These are phyloP conservation scores for Epinephelus fuscoguttatus DNA, from an alignment of 2,113 vertebrate genomes.

Conservation along the genomic window DNA sequence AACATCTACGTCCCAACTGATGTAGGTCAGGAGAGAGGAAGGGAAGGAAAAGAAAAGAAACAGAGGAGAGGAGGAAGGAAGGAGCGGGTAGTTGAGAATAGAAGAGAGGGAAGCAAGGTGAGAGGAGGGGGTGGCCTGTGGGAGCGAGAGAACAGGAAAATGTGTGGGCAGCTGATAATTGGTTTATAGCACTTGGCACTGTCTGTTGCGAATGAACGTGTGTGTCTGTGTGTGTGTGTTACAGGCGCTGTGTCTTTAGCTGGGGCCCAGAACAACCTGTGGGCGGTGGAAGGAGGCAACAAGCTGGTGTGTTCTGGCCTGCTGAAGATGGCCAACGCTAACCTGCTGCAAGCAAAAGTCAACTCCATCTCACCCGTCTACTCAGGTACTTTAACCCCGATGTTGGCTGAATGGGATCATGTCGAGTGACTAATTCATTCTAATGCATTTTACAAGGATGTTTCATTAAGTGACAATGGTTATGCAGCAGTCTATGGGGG, in stretches of 20 bases:
- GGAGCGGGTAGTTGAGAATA: constrained; percentile 33
- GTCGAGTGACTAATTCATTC: background rate
- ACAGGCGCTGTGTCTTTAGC: constrained; percentile 95
- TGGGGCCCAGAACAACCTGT: constrained; percentile 93
- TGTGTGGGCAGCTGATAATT: constrained; percentile 66
- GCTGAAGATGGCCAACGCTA: constrained; percentile 93
- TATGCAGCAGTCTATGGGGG: background rate
- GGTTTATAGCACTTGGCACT: constrained; percentile 54
- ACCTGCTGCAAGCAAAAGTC: constrained; percentile 89
- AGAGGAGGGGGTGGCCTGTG: constrained; percentile 48
- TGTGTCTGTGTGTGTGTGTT: constrained; percentile 36
- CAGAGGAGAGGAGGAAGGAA: constrained; percentile 10
- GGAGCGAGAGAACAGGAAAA: constrained; percentile 51
- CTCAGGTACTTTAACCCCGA: constrained; percentile 53
- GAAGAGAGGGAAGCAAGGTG: constrained; percentile 54
- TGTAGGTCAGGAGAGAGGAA: constrained; percentile 44
- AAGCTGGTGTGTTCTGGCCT: constrained; percentile 94
- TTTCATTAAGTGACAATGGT: background rate
- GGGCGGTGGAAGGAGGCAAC: constrained; percentile 98
- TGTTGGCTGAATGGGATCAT: background rate
- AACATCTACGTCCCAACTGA: background rate
- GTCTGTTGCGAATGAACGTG: constrained; percentile 34
- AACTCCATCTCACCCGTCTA: constrained; percentile 84
- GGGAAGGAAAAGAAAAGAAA: constrained; percentile 1
- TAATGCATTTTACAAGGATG: background rate